Evolutionary conservation across 1,140 invertebrate genomes (phyloP).

Genomic region (Ips typographus): DNA sequence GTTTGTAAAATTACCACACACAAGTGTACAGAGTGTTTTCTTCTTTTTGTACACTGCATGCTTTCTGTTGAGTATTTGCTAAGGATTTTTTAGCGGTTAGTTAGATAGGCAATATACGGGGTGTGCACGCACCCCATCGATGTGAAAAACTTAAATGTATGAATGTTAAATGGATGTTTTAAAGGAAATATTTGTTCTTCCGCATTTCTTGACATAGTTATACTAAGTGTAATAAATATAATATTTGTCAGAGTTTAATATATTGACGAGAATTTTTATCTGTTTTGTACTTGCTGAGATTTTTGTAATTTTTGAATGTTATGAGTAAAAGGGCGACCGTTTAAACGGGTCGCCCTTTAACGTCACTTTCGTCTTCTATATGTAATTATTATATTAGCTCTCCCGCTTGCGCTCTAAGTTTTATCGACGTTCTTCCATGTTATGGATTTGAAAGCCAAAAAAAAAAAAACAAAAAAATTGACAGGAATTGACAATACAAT

Average conservation of each 20-base stretch:
- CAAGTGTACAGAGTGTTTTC: conserved; percentile 28
- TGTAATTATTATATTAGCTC: neutral
- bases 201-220: conserved; percentile 25
- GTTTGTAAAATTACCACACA: conserved; percentile 14
- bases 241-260: conserved; percentile 19
- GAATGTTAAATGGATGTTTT: conserved; percentile 31
- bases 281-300: conserved; percentile 19
- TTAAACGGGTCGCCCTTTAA: neutral
- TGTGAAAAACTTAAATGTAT: conserved; percentile 28
- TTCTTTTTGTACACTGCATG: conserved; percentile 33
- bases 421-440: conserved; percentile 17
- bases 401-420: conserved; percentile 11
- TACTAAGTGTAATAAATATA: conserved; percentile 16
- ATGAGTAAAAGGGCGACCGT: neutral
- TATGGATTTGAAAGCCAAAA: conserved; percentile 1
- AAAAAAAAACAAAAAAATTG: neutral
- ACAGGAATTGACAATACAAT: conserved; percentile 20
- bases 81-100: conserved; percentile 27
- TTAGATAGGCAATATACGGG: conserved; percentile 21
- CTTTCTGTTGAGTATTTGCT: conserved; percentile 35
- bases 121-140: conserved; percentile 2
- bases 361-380: neutral
- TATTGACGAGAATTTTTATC: conserved; percentile 21
- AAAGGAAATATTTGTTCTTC: conserved; percentile 31
- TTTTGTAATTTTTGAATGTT: conserved; percentile 13